A percentile compares a stretch with the other conserved stretches of the same genome.
Evolutionary conservation across 2,888 invertebrate species (phyloP).

Genomic region (Loripinus fragilis): DNA sequence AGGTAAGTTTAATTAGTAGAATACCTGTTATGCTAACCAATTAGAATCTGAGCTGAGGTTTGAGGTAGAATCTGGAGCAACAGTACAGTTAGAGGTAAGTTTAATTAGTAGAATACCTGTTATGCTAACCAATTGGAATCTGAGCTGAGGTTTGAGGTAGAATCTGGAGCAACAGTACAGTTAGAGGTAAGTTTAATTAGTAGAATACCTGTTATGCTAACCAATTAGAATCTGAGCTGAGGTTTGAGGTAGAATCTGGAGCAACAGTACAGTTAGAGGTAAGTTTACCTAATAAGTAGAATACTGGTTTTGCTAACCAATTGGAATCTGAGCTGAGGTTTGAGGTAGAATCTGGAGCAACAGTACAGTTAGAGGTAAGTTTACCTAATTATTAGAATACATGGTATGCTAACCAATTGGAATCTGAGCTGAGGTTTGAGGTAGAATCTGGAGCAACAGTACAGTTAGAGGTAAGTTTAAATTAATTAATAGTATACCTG

Average conservation of each 20-base stretch:
- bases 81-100: slow-evolving; percentile 72
- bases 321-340: slow-evolving; percentile 97
- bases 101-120: too few species aligned
- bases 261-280: slow-evolving; percentile 73
- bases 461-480: slow-evolving; percentile 70
- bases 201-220: too few species aligned
- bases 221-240: slow-evolving; percentile 95
- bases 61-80: slow-evolving; percentile 89
- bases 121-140: too few species aligned
- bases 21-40: too few species aligned
- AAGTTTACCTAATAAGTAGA: too few species aligned
- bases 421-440: slow-evolving; percentile 97
- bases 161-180: slow-evolving; percentile 83
- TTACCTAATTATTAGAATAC: too few species aligned
- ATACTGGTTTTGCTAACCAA: too few species aligned
- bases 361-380: slow-evolving; percentile 72
- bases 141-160: slow-evolving; percentile 97
- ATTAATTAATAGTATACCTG: too few species aligned
- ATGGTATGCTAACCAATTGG: too few species aligned
- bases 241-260: slow-evolving; percentile 93
- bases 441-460: slow-evolving; percentile 87
- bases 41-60: slow-evolving; percentile 96
- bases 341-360: slow-evolving; percentile 89
- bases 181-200: slow-evolving; percentile 73
- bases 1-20: slow-evolving; percentile 71